Percentiles rank a stretch among this genome's conserved stretches.
Evolutionary conservation across 2,113 vertebrate species (phyloP).

Genomic region (Osmerus mordax): DNA sequence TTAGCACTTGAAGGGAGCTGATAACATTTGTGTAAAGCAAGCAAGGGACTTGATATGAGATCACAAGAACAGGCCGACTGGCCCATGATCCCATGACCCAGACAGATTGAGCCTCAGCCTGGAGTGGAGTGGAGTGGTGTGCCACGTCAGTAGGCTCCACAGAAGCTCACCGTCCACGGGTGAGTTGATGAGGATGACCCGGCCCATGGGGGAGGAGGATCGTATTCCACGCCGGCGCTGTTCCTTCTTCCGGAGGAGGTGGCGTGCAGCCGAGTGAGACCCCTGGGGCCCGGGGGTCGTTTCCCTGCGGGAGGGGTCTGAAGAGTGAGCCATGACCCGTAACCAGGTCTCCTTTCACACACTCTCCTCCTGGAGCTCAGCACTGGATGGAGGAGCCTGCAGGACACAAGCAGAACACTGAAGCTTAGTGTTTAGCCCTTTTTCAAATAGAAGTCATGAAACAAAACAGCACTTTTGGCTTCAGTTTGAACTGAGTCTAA

Average conservation of each 20-base stretch:
- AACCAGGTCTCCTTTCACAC: constrained; percentile 58
- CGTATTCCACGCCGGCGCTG: constrained; percentile 79
- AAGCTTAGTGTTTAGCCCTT: neutral
- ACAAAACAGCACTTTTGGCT: no score
- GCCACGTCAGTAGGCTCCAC: neutral
- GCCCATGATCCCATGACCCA: neutral
- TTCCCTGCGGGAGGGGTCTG: constrained; percentile 68
- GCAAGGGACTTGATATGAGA: no score
- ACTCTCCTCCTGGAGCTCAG: constrained; percentile 45
- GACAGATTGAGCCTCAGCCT: neutral
- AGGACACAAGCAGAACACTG: constrained; percentile 7
- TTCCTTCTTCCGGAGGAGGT: constrained; percentile 84
- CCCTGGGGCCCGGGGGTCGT: constrained; percentile 72
- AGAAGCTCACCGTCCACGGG: constrained; percentile 83
- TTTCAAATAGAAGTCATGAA: no score
- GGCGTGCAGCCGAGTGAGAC: constrained; percentile 77
- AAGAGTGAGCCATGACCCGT: constrained; percentile 79
- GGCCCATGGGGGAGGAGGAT: constrained; percentile 87
- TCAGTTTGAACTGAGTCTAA: no score
- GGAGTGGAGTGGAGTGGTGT: neutral
- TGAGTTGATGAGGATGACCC: constrained; percentile 94
- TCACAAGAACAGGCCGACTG: neutral
- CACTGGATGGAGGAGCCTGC: constrained; percentile 47
- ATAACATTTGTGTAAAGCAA: no score
- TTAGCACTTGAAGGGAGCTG: no score